Conservation (phyloP, 1,140 invertebrate genomes). For the Eupristina koningsbergeri region DNA sequence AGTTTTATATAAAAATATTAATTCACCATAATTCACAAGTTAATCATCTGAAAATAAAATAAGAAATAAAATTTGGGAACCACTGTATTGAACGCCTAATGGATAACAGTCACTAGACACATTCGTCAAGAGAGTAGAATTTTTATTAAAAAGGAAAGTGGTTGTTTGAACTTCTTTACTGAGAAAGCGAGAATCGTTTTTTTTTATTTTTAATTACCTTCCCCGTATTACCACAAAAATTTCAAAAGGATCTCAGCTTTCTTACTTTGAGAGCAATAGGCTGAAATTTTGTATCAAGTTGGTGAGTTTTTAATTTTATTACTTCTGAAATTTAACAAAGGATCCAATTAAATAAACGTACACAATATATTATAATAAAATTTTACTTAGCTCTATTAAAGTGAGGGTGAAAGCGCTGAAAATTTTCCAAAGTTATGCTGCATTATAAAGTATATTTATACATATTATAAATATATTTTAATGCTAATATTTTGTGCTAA, state of each 20-base stretch:
- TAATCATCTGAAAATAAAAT: not conserved
- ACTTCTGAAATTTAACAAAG: not conserved
- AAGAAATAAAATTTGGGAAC: not conserved
- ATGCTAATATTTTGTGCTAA: not conserved
- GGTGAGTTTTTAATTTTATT: conserved; percentile 31
- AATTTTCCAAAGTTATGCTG: conserved; percentile 17
- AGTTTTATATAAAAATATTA: not conserved
- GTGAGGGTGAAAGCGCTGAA: conserved; percentile 40
- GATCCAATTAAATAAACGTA: not conserved
- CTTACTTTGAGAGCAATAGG: not conserved
- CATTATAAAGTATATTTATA: not conserved
- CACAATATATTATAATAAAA: not conserved
- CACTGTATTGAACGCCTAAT: not conserved
- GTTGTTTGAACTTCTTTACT: not conserved
- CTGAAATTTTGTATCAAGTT: conserved; percentile 23
- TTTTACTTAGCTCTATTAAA: not conserved
- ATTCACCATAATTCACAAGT: not conserved
- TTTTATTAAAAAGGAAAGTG: not conserved
- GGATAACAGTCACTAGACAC: not conserved
- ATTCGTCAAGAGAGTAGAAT: not conserved
- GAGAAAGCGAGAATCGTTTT: not conserved
- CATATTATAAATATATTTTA: not conserved
- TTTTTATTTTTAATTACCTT: not conserved
- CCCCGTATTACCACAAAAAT: not conserved
- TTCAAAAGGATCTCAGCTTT: not conserved